Base-by-base conservation (phyloP, 2,113 vertebrate species). In the Vulpes ferrilata region DNA sequence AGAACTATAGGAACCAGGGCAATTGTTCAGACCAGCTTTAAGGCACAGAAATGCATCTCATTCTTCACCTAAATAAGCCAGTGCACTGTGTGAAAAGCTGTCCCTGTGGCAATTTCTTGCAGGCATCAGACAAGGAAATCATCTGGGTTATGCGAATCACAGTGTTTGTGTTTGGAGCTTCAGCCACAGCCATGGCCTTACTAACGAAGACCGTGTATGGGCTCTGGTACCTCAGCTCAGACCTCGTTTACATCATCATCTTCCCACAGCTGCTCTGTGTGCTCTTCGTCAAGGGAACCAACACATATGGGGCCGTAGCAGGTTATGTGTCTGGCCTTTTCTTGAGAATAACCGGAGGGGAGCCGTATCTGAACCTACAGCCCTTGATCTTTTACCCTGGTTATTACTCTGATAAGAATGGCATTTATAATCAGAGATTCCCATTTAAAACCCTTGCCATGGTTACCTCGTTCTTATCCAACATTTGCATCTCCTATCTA, bases 171-270 rank as follows among this genome's bases (percentile, higher is more conserved):
- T 99, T 99, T 23, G 99, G 99, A 95, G 99, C 99, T 0, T 98
- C 99, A 20, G 99, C 99, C n/a, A 99, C 99, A 35, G 99, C 99
- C 11, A 99, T 99, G 99, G 99, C 99, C 1, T 98, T 99, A 95
- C 98, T 99, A 35, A 99, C 99, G 0, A 99, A 99, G 0, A 99
- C 99, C 0, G 99, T 99, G n/a, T 99, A 99, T 0, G 99, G 99
- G 79, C 99, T 99, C 91, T 99, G 99, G 99, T 99, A 99, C 98
- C 99, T 99, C 96, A 99, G 99, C 98, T 99, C 99, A 11, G 99
- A 99, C 97, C 99, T 99, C 5, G 99, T 99, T 65, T 99, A 99
- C 95, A 99, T 99, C 98, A 99, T 99, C 98, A 99, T 99, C 98
- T 99, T 99, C 97, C 99, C 99, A 2, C 99, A 99, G 96, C 99